Base-by-base conservation (phyloP, 2,113 vertebrate species). In the Nycticebus coucang region DNA sequence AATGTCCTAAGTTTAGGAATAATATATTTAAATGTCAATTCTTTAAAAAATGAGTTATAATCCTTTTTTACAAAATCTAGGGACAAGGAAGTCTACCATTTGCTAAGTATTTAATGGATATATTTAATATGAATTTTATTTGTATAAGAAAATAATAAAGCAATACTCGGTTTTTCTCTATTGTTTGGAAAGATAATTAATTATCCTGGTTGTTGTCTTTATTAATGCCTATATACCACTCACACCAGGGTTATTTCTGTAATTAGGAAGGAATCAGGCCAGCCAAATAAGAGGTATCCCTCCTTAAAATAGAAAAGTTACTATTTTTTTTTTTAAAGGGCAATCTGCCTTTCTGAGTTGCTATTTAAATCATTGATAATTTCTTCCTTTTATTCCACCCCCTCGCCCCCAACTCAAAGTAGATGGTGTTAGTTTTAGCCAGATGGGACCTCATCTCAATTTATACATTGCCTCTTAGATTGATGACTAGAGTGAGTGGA, bases 121-220 rank as follows among this genome's bases (percentile, higher is more conserved):
- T 19, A 93, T 89, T 85, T 57, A 33, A 41, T 68, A 10, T 66
- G 7, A 66, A 37, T n/a, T 69, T 78, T 13, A 12, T 68, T 85
- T 55, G 57, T 72, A 55, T 69, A 62, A 45, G n/a, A 84, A 95
- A 79, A 60, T 37, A 84, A 28, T 59, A 17, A 78, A 41, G 14
- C 18, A 79, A 55, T n/a, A 45, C 9, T 88, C 94, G 45, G 6
- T 77, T 92, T 87, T 19, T 88, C 21, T 95, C 88, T 71, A 87
- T 81, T 88, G n/a, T 81, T 74, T 85, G n/a, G 26, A 80, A 84
- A 59, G 19, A 22, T 72, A 59, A 41, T 22, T 93, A 80, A 80
- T 71, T 89, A 69, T 68, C 10, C 14, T 87, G 33, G 17, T 22
- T 60, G 35, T 80, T 89, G 35, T 57, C 66, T 75, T 96, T 94